These are phyloP conservation scores for Anguilla obscura DNA, from an alignment of 2,797 vertebrate species.

Conservation along the genomic window DNA sequence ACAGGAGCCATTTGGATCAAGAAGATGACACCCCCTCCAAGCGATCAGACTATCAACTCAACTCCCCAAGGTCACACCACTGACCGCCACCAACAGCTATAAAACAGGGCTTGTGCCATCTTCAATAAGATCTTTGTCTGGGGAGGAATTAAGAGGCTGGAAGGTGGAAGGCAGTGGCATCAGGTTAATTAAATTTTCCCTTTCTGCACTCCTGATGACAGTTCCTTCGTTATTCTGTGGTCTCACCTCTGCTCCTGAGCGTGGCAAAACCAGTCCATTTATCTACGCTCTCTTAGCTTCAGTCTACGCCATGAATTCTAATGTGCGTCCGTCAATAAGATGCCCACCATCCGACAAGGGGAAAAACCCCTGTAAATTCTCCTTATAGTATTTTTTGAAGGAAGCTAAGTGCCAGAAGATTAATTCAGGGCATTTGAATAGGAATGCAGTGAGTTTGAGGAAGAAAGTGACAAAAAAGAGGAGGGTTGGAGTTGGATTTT, in stretches of 20 bases:
- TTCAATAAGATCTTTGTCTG: slow-evolving; percentile 12
- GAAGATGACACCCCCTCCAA: background rate
- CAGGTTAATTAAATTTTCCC: slow-evolving; percentile 31
- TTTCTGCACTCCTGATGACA: slow-evolving; percentile 18
- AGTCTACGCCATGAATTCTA: background rate
- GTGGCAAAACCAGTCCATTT: slow-evolving; percentile 6
- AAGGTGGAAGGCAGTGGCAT: background rate
- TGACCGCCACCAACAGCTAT: background rate
- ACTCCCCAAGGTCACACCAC: background rate
- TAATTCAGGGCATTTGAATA: background rate
- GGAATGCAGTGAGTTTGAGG: background rate
- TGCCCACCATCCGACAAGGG: background rate
- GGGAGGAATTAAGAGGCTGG: background rate
- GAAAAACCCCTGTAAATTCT: background rate
- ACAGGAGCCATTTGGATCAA: background rate
- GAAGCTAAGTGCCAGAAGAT: background rate
- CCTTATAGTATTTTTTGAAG: slow-evolving; percentile 3
- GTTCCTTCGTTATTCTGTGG: slow-evolving; percentile 21
- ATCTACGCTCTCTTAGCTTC: slow-evolving; percentile 18
- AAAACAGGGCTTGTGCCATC: background rate
- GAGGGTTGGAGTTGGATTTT: too few relatives aligned
- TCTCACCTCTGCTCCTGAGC: slow-evolving; percentile 21
- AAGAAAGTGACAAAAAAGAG: background rate
- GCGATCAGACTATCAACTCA: background rate
- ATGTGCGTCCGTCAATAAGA: background rate